These are phyloP conservation scores for Cyanocitta stelleri DNA, from an alignment of 2,113 vertebrate genomes.

Conservation along the genomic window DNA sequence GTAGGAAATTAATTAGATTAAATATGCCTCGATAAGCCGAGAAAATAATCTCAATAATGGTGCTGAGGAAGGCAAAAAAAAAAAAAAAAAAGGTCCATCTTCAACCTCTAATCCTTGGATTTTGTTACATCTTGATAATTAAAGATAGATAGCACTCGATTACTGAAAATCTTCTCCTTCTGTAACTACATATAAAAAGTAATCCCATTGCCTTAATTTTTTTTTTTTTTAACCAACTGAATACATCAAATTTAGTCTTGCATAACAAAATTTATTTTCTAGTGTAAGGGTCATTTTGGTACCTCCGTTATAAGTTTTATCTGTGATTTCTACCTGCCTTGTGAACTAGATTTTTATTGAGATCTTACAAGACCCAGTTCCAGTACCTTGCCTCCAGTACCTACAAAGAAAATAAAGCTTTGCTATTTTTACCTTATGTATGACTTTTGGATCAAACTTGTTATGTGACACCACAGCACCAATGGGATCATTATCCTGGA, in stretches of 20 bases:
- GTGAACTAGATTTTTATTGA: background rate
- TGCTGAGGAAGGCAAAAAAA: conserved; percentile 1
- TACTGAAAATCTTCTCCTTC: background rate
- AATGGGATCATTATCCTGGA: background rate
- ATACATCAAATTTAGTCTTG: background rate
- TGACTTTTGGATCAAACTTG: background rate
- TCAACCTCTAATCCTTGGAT: background rate
- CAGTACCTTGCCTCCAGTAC: background rate
- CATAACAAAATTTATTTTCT: background rate
- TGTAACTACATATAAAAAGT: background rate
- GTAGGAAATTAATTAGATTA: conserved; percentile 38
- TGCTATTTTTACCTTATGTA: background rate
- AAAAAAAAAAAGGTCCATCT: background rate
- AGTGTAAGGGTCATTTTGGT: background rate
- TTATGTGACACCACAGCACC: background rate
- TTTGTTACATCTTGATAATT: background rate
- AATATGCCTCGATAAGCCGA: conserved; percentile 1
- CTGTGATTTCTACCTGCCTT: background rate
- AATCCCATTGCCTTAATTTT: background rate
- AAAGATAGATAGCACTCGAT: background rate
- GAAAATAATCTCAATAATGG: background rate
- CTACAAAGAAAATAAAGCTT: background rate
- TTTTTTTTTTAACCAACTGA: background rate
- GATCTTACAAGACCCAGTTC: background rate
- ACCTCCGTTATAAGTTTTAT: background rate